Evolutionary conservation across 2,797 vertebrate species (phyloP).

Genomic region (Sitta carolinensis): DNA sequence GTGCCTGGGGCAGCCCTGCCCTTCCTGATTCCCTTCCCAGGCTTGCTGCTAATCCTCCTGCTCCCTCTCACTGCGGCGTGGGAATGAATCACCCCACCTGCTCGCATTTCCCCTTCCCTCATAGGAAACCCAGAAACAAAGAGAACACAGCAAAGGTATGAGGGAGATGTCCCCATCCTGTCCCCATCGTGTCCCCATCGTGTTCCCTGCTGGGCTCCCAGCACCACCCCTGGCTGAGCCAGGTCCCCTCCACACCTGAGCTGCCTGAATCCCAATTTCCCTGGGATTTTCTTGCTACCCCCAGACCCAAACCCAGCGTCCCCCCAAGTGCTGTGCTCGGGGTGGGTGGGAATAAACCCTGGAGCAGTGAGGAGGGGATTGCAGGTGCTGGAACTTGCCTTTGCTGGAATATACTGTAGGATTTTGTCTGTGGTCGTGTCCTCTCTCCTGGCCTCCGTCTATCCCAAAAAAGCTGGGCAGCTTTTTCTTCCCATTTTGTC

Average conservation of each 20-base stretch:
- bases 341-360: neutral
- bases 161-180: neutral
- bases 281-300: neutral
- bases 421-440: constrained; percentile 72
- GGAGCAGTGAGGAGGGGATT: neutral
- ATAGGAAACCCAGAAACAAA: neutral
- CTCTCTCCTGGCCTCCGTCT: constrained; percentile 62
- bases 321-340: neutral
- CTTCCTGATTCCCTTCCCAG: constrained; percentile 31
- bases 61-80: neutral
- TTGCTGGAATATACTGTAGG: constrained; percentile 76
- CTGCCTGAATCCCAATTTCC: too few species aligned
- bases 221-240: neutral
- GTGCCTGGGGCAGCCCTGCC: constrained; percentile 35
- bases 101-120: neutral
- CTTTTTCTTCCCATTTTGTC: constrained; percentile 73
- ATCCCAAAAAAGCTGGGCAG: constrained; percentile 70
- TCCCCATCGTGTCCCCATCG: neutral
- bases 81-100: constrained; percentile 53
- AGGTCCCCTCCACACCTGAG: neutral
- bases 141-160: neutral
- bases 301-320: neutral
- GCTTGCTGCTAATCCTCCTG: neutral
- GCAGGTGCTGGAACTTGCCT: constrained; percentile 68
- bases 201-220: neutral